Conservation (phyloP, 2,888 invertebrate genomes). For the Aplocera efformata region DNA sequence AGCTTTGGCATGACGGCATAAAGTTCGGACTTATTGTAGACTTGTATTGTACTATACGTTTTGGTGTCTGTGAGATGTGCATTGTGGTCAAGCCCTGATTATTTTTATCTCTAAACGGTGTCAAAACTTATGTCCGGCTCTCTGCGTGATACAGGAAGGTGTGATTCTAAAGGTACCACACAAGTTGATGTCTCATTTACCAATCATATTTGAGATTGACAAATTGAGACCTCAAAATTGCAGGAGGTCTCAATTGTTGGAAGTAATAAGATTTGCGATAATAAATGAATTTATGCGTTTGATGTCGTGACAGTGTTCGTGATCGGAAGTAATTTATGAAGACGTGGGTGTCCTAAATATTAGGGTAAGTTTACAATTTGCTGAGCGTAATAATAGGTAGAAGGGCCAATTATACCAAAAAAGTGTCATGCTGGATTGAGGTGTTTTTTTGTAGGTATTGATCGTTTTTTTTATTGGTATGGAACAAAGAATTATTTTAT, state of each 20-base stretch:
- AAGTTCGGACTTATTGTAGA: slow-evolving; percentile 24
- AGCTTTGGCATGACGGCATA: slow-evolving; percentile 14
- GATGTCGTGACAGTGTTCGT: slow-evolving; percentile 43
- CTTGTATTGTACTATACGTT: not conserved
- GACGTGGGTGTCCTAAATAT: slow-evolving; percentile 41
- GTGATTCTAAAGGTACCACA: slow-evolving; percentile 63
- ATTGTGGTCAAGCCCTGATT: slow-evolving; percentile 72
- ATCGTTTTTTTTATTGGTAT: slow-evolving; percentile 1
- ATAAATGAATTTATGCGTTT: slow-evolving; percentile 37
- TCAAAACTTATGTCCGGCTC: slow-evolving; percentile 74
- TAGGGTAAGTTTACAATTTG: slow-evolving; percentile 35
- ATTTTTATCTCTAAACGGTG: slow-evolving; percentile 73
- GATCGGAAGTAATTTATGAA: slow-evolving; percentile 62
- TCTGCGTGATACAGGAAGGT: slow-evolving; percentile 76
- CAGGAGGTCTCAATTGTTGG: slow-evolving; percentile 64
- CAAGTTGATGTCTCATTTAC: slow-evolving; percentile 70
- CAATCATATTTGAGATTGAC: slow-evolving; percentile 59
- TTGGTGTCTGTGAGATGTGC: slow-evolving; percentile 28
- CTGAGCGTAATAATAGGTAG: slow-evolving; percentile 38
- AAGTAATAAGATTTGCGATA: slow-evolving; percentile 43
- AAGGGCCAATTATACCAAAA: slow-evolving; percentile 38
- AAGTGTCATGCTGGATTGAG: slow-evolving; percentile 22
- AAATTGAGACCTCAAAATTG: slow-evolving; percentile 55
- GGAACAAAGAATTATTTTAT: too few relatives aligned
- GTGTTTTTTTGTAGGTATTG: slow-evolving; percentile 2